phyloP scores from a whole-genome alignment of 2,113 vertebrate genomes.

The Gallinago undulata region DNA sequence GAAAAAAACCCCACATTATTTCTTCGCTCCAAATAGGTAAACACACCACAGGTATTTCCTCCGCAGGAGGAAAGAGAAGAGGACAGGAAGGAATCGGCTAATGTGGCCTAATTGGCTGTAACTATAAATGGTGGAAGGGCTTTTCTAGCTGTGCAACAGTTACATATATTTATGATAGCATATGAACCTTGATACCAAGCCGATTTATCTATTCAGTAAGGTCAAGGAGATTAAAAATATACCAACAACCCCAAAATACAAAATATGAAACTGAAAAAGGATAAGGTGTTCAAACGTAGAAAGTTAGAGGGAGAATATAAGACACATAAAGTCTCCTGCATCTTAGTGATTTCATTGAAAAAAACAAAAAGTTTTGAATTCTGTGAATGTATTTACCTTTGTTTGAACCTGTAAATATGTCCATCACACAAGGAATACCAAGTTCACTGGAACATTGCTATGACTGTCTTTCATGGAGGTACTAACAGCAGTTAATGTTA shows the following conservation, averaged over 20 bases:
- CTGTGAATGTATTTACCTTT: neutral
- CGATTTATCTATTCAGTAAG: neutral
- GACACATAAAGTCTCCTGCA: neutral
- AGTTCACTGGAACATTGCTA: neutral
- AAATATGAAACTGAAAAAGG: neutral
- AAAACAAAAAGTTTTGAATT: neutral
- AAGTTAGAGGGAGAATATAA: neutral
- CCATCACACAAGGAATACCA: neutral
- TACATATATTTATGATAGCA: neutral
- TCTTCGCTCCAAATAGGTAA: neutral
- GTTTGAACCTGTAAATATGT: neutral
- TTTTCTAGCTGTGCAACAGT: neutral
- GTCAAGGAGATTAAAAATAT: neutral
- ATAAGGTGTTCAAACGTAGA: neutral
- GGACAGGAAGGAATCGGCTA: neutral
- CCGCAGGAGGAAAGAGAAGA: neutral
- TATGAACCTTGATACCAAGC: neutral
- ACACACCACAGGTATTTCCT: neutral
- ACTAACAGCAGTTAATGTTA: neutral
- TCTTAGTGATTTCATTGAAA: neutral
- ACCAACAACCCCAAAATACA: neutral
- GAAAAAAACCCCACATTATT: accelerated
- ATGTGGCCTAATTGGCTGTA: neutral
- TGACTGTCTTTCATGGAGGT: neutral
- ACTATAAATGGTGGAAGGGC: neutral